Evolutionary conservation across 2,113 vertebrate genomes (phyloP).

Genomic region (Murina feae): DNA sequence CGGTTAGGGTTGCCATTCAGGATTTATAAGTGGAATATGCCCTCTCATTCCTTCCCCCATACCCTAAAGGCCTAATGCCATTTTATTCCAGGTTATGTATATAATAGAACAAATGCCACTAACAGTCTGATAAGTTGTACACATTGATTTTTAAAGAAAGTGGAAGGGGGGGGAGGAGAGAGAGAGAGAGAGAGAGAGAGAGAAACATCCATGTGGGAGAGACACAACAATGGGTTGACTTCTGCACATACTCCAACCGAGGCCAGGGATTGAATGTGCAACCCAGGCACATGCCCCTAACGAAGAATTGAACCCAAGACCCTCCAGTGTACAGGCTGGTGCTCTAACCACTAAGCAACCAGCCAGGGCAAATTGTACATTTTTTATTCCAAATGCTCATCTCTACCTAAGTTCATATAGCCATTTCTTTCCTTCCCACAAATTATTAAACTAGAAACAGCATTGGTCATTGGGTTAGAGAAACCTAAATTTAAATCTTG

Average conservation of each 20-base stretch:
- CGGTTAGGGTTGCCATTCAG: not conserved
- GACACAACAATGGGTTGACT: too few relatives aligned
- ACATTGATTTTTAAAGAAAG: too few relatives aligned
- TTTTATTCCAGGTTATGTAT: not conserved
- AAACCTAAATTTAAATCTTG: slow-evolving; percentile 52
- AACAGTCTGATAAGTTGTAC: not conserved
- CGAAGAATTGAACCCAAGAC: too few relatives aligned
- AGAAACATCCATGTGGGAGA: too few relatives aligned
- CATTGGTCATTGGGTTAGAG: not conserved
- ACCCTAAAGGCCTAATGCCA: slow-evolving; percentile 6
- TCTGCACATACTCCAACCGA: too few relatives aligned
- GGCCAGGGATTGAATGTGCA: too few relatives aligned
- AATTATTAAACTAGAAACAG: slow-evolving; percentile 44
- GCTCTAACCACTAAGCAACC: too few relatives aligned
- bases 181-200: too few relatives aligned
- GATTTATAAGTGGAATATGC: not conserved
- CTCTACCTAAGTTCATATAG: slow-evolving; percentile 16
- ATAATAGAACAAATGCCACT: not conserved
- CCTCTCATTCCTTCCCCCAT: not conserved
- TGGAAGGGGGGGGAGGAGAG: too few relatives aligned
- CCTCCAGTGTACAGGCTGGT: too few relatives aligned
- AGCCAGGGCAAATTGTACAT: not conserved
- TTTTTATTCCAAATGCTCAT: slow-evolving; percentile 35
- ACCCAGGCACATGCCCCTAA: too few relatives aligned
- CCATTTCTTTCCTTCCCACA: not conserved